These are phyloP conservation scores for Pyralis farinalis DNA, from an alignment of 2,888 invertebrate species.

Conservation along the genomic window DNA sequence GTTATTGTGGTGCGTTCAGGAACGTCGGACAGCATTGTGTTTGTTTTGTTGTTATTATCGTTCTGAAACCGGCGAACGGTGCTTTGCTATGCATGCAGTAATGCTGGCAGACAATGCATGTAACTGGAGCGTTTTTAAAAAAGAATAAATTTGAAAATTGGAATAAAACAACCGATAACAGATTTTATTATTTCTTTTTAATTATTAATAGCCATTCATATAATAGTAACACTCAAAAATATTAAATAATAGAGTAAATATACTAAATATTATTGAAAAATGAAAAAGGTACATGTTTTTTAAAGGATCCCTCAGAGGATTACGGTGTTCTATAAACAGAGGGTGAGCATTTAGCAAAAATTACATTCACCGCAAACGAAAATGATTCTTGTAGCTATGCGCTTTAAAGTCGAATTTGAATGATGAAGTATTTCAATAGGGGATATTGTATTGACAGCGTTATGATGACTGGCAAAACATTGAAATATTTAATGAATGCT, in stretches of 20 bases:
- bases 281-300: constrained; percentile 30
- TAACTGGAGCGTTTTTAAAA: constrained; percentile 7
- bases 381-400: constrained; percentile 19
- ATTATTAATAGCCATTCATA: neutral
- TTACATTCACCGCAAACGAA: constrained; percentile 20
- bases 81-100: constrained; percentile 24
- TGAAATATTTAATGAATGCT: constrained; percentile 32
- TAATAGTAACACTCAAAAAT: neutral
- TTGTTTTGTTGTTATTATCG: constrained; percentile 75
- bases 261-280: constrained; percentile 14
- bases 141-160: neutral
- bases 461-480: constrained; percentile 59
- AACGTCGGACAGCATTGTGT: constrained; percentile 52
- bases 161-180: neutral
- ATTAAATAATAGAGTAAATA: neutral
- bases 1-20: constrained; percentile 50
- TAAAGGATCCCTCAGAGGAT: constrained; percentile 33
- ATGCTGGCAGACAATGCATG: constrained; percentile 12
- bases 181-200: neutral
- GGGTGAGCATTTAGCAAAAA: constrained; percentile 38
- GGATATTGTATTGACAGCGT: constrained; percentile 48
- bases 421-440: constrained; percentile 18
- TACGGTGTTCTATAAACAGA: constrained; percentile 47
- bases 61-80: constrained; percentile 39
- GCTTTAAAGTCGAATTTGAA: constrained; percentile 21